Conservation (phyloP, 1,140 invertebrate genomes). For the Berghia stephanieae region DNA sequence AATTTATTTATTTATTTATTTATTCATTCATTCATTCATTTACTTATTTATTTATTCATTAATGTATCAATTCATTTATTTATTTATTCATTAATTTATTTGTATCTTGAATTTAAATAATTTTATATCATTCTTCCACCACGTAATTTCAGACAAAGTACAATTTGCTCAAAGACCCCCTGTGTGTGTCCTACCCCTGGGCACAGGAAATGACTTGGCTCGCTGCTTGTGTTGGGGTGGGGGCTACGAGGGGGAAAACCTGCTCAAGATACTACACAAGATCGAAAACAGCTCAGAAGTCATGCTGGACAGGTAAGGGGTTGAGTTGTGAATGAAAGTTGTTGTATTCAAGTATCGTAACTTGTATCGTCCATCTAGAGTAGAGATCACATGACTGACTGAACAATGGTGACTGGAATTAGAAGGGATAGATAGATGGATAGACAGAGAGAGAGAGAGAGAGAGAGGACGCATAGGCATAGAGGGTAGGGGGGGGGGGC, state of each 20-base stretch:
- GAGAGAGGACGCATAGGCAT: too few species aligned
- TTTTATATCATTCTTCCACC: not conserved
- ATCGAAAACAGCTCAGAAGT: slow-evolving; percentile 65
- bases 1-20: too few species aligned
- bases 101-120: not conserved
- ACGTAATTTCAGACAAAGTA: slow-evolving; percentile 81
- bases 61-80: not conserved
- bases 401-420: too few species aligned
- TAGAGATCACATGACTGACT: too few species aligned
- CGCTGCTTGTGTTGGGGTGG: slow-evolving; percentile 91
- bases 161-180: slow-evolving; percentile 83
- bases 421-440: too few species aligned
- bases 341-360: too few species aligned
- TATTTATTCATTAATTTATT: not conserved
- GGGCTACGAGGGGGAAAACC: slow-evolving; percentile 90
- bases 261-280: slow-evolving; percentile 83
- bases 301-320: slow-evolving; percentile 84
- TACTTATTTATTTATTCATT: too few species aligned
- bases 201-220: slow-evolving; percentile 95
- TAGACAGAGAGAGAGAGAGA: too few species aligned
- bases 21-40: too few species aligned
- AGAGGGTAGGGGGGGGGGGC: too few species aligned
- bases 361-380: too few species aligned
- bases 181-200: slow-evolving; percentile 91
- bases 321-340: too few species aligned